phyloP scores from a whole-genome alignment of 2,113 vertebrate species.

The Stegastes partitus region DNA sequence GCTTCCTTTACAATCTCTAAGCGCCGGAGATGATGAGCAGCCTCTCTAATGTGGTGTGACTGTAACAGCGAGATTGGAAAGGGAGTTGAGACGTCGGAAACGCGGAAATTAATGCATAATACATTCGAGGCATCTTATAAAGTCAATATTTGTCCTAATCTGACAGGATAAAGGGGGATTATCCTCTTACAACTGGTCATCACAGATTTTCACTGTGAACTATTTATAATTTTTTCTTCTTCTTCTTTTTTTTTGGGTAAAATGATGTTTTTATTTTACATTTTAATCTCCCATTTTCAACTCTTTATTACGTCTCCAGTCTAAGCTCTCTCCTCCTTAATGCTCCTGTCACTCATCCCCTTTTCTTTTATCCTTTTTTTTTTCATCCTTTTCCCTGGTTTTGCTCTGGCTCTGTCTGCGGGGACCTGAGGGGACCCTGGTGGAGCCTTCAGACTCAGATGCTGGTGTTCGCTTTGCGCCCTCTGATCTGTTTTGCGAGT shows the following conservation, averaged over 20 bases:
- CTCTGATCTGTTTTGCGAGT: slow-evolving; percentile 17
- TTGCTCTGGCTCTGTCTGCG: background rate
- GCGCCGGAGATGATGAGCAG: background rate
- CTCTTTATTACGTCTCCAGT: slow-evolving; percentile 6
- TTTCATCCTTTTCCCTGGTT: background rate
- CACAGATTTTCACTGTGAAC: slow-evolving; percentile 4
- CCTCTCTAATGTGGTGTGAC: slow-evolving; percentile 24
- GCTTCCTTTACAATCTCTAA: slow-evolving; percentile 6
- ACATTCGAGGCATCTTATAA: background rate
- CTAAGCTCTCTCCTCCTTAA: background rate
- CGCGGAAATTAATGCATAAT: slow-evolving; percentile 37
- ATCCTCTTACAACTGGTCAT: slow-evolving; percentile 9
- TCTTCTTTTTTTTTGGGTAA: too few relatives aligned
- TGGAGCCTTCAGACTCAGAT: background rate
- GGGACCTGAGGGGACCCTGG: background rate
- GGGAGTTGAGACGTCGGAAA: slow-evolving; percentile 15
- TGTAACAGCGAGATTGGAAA: slow-evolving; percentile 7
- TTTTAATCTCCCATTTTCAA: slow-evolving; percentile 22
- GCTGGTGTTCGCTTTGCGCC: slow-evolving; percentile 2
- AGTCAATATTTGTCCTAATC: slow-evolving; percentile 14
- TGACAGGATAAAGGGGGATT: slow-evolving; percentile 29
- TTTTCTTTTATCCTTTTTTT: slow-evolving; percentile 27
- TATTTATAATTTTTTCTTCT: background rate
- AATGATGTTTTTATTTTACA: background rate
- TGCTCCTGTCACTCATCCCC: background rate